Conservation (phyloP, 2,888 invertebrate species). For the Rhogogaster chlorosoma region DNA sequence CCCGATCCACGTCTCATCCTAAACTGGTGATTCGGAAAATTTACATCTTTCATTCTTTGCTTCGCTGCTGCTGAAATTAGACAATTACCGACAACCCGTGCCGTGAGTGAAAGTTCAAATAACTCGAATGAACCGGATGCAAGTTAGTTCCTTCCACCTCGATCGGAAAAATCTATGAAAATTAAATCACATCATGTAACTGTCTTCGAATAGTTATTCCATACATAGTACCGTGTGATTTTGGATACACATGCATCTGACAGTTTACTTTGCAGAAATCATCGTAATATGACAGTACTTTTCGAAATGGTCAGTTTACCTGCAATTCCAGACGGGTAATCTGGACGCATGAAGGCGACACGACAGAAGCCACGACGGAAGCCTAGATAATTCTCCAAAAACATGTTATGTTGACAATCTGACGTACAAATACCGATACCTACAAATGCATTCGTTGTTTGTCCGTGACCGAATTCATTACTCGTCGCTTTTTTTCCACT, state of each 20-base stretch:
- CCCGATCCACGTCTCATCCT: slow-evolving; percentile 9
- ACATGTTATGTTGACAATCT: too few relatives aligned
- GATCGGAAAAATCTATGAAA: not conserved
- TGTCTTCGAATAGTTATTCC: not conserved
- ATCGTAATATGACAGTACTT: not conserved
- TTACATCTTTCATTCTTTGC: slow-evolving; percentile 16
- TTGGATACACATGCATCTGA: not conserved
- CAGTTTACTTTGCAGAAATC: not conserved
- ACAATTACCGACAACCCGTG: slow-evolving; percentile 20
- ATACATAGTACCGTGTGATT: not conserved
- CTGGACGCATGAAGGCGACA: not conserved
- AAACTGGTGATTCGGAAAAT: slow-evolving; percentile 5
- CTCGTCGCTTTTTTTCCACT: not conserved
- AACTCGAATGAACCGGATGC: not conserved
- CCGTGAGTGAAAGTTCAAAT: not conserved
- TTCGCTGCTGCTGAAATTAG: not conserved
- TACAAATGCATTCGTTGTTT: not conserved
- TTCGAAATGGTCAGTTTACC: not conserved
- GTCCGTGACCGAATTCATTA: slow-evolving; percentile 25
- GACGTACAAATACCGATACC: slow-evolving; percentile 10
- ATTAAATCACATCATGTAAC: not conserved
- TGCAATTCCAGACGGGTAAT: not conserved
- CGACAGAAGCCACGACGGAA: too few relatives aligned
- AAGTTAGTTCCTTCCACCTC: not conserved
- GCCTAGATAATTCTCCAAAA: too few relatives aligned